A percentile compares a stretch with the other conserved stretches of the same genome.
These are phyloP conservation scores for Pelusios castaneus DNA, from an alignment of 2,113 vertebrate genomes.

Conservation along the genomic window DNA sequence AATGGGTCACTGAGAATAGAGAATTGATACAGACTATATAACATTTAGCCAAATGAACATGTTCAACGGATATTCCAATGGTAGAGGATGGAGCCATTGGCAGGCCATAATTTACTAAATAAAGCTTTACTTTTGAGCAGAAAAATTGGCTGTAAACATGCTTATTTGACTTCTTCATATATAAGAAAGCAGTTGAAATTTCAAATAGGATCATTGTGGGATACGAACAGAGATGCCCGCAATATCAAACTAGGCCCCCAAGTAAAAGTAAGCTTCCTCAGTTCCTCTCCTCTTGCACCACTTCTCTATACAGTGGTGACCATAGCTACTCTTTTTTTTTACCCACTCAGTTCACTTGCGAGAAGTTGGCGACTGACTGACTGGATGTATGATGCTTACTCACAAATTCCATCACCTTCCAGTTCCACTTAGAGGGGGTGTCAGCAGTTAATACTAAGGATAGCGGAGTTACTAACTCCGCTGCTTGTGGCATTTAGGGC, in stretches of 20 bases:
- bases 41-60: too few species aligned
- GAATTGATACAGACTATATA: too few species aligned
- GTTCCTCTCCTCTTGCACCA: too few species aligned
- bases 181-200: not conserved
- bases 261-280: too few species aligned
- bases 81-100: not conserved
- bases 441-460: too few species aligned
- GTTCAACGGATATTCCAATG: not conserved
- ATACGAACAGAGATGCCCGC: too few species aligned
- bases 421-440: not conserved
- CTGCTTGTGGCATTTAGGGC: not conserved
- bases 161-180: not conserved
- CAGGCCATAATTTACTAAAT: not conserved
- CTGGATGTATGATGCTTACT: not conserved
- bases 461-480: not conserved
- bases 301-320: too few species aligned
- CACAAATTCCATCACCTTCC: fast-evolving
- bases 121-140: too few species aligned
- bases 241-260: too few species aligned
- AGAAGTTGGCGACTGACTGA: not conserved
- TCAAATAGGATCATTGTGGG: not conserved
- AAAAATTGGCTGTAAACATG: not conserved
- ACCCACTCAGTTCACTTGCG: too few species aligned
- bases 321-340: too few species aligned
- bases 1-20: not conserved